Evolutionary conservation across 2,797 vertebrate species (phyloP).

Genomic region (Chaenodraco wilsoni): DNA sequence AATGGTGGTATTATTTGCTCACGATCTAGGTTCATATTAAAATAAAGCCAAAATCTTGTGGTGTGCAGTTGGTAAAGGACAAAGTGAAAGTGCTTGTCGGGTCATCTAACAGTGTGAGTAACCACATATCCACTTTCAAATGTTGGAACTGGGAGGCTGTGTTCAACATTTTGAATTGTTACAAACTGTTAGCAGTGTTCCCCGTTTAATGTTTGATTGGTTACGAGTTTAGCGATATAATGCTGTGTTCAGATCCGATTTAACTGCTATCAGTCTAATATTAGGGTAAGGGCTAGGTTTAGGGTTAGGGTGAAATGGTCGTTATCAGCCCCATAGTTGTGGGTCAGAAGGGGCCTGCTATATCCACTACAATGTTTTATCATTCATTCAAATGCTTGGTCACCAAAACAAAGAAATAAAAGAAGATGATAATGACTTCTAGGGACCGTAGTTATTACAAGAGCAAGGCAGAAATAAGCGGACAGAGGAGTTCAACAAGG

Average conservation of each 20-base stretch:
- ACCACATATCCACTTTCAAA: background rate
- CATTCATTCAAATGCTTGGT: no score
- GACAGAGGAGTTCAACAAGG: no score
- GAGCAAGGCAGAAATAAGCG: no score
- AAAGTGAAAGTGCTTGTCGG: slow-evolving; percentile 2
- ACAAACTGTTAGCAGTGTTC: background rate
- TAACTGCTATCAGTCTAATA: no score
- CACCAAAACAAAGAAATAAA: no score
- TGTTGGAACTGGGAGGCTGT: background rate
- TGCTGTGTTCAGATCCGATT: background rate
- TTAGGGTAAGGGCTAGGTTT: no score
- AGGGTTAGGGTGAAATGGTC: no score
- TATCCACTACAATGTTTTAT: no score
- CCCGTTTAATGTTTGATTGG: background rate
- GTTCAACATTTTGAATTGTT: background rate
- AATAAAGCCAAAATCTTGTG: background rate
- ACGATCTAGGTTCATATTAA: background rate
- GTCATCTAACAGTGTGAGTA: background rate
- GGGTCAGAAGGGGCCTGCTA: no score
- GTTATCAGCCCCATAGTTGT: no score
- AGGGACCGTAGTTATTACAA: no score
- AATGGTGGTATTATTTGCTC: background rate
- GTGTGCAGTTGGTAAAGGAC: background rate
- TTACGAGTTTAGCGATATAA: background rate
- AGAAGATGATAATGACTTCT: no score